Evolutionary conservation across 1,140 invertebrate genomes (phyloP), one percentile per base, ranked within the genome.

Genomic region (Oscheius sp.): DNA sequence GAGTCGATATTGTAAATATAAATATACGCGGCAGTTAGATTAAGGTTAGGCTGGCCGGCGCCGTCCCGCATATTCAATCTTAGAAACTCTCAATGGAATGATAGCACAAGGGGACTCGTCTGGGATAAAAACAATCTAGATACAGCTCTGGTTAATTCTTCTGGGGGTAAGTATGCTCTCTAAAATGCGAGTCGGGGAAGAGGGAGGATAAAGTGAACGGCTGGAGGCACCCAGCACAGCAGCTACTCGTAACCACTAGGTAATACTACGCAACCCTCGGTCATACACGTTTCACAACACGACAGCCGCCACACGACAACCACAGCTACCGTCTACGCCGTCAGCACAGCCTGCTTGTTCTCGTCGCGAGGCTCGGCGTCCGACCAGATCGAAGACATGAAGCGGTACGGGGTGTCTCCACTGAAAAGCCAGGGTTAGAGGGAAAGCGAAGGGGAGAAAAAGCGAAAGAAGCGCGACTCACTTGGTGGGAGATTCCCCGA

Each of bases 71-170:
- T n/a, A 42, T 10, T 10, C 10, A 42, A 42, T 55, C 49, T 55
- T 55, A 55, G 49, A 55, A 55, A 55, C 49, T 55, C 49, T 55
- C 4, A 55, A 55, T 55, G 49, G 49, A 55, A 55, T 55, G 49
- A 55, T 55, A 55, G 49, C 49, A 55, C 49, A n/a, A 55, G 49
- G 4, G 49, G 49, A 55, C 49, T 13, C 49, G 49, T 55, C 49
- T 55, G 38, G 38, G 7, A 55, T 55, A 55, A 23, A 20, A 20
- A 15, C 7, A 55, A 55, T 55, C 49, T 55, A 55, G 28, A 55
- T 55, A 55, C 49, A 55, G 23, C 49, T 55, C 49, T 55, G 49
- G 23, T 55, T 55, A 55, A 55, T 55, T 55, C 49, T 55, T 55
- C 7, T 13, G 49, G 49, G 49, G 49, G 49, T 55, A 55, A 55